phyloP scores from a whole-genome alignment of 2,797 vertebrate genomes.

The Lithobates pipiens region DNA sequence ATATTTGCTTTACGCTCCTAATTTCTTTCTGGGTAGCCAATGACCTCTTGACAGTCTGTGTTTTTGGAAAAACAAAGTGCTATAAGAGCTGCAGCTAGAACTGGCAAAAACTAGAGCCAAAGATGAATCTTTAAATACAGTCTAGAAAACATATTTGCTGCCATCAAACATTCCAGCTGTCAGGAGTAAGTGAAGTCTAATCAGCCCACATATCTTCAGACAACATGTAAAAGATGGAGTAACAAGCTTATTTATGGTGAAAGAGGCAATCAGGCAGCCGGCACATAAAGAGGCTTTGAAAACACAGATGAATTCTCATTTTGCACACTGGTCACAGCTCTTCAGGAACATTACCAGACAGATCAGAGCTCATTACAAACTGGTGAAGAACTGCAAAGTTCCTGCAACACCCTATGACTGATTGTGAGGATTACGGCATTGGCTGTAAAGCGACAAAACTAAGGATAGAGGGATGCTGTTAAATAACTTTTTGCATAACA shows the following conservation, averaged over 20 bases:
- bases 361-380: constrained; percentile 6
- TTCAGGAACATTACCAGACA: constrained; percentile 21
- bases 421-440: no score
- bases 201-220: constrained; percentile 21
- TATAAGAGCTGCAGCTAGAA: not conserved
- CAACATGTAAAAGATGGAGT: constrained; percentile 3
- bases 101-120: not conserved
- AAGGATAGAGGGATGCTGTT: no score
- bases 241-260: constrained; percentile 35
- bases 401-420: not conserved
- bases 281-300: constrained; percentile 19
- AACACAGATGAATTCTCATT: constrained; percentile 38
- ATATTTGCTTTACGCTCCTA: no score
- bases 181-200: constrained; percentile 35
- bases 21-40: not conserved
- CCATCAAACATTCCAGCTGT: constrained; percentile 24
- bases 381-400: not conserved
- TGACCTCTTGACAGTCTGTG: not conserved
- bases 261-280: constrained; percentile 34
- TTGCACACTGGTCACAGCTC: constrained; percentile 29
- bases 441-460: no score
- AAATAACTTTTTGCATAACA: no score
- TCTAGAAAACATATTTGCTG: not conserved
- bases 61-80: not conserved
- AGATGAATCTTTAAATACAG: not conserved